These are phyloP conservation scores for Plagiodera versicolora DNA, from an alignment of 2,888 invertebrate species.

Conservation along the genomic window DNA sequence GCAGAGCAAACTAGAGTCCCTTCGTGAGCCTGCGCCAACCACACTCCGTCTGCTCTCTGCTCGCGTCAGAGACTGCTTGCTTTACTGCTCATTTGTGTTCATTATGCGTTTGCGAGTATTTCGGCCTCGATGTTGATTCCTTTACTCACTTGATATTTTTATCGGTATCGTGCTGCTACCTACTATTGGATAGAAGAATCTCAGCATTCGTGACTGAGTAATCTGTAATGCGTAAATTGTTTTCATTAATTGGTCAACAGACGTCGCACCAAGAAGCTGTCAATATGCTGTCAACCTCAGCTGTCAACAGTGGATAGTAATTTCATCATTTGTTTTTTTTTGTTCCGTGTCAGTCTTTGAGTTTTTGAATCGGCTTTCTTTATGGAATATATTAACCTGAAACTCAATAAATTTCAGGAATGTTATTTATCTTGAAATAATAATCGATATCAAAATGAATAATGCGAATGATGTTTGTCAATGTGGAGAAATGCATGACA, in stretches of 20 bases:
- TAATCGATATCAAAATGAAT: conserved; percentile 24
- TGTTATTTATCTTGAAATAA: neutral
- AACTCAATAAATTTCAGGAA: neutral
- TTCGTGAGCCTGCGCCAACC: conserved; percentile 41
- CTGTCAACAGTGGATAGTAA: no score
- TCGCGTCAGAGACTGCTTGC: conserved; percentile 34
- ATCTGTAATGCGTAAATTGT: no score
- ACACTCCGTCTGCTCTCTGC: conserved; percentile 15
- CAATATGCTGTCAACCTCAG: no score
- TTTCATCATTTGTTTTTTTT: no score
- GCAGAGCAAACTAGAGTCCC: conserved; percentile 36
- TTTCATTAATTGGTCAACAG: no score
- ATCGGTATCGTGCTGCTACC: conserved; percentile 25
- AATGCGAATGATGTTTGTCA: conserved; percentile 25
- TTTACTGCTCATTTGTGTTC: conserved; percentile 26
- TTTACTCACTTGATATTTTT: neutral
- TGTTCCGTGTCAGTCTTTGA: no score
- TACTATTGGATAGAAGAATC: neutral
- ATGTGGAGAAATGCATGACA: conserved; percentile 33
- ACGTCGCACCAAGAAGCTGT: no score
- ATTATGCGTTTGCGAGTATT: conserved; percentile 23
- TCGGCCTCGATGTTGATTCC: conserved; percentile 5
- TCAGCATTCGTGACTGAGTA: no score
- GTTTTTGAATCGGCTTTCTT: no score
- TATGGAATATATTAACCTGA: no score